These are phyloP conservation scores for Pangasius sanitwongsei DNA, from an alignment of 2,797 vertebrate genomes.

Conservation along the genomic window DNA sequence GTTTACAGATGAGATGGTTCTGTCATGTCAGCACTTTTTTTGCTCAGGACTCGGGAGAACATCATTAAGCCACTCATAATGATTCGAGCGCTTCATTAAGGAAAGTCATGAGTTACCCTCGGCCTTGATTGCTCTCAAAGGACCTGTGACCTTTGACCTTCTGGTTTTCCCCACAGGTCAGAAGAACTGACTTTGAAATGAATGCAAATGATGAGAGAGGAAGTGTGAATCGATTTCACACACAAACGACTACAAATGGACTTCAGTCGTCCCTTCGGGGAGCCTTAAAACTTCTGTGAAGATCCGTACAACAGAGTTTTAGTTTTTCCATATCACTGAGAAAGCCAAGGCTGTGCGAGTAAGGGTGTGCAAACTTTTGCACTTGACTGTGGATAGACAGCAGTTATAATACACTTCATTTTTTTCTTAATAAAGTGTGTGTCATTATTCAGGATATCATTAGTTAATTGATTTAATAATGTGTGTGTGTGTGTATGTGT, in stretches of 20 bases:
- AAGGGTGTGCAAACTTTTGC: neutral
- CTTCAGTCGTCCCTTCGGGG: neutral
- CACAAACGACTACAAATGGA: neutral
- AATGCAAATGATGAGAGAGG: neutral
- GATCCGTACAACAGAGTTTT: neutral
- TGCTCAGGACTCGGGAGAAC: neutral
- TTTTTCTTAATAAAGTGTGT: neutral
- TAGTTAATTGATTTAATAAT: too few species aligned
- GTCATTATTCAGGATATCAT: too few species aligned
- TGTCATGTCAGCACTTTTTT: neutral
- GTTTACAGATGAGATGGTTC: neutral
- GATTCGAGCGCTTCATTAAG: neutral
- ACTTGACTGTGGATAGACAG: neutral
- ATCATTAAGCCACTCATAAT: neutral
- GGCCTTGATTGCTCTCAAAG: neutral
- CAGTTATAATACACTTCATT: neutral
- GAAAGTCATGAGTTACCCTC: neutral
- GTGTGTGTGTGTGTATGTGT: too few species aligned
- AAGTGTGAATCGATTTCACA: neutral
- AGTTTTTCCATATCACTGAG: neutral
- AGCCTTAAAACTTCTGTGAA: neutral
- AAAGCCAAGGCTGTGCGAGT: too few species aligned
- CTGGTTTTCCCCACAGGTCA: too few species aligned
- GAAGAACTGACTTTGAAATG: neutral
- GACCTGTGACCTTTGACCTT: neutral